These are phyloP conservation scores for Cyclophora albipunctata DNA, from an alignment of 2,888 invertebrate species.

Conservation along the genomic window DNA sequence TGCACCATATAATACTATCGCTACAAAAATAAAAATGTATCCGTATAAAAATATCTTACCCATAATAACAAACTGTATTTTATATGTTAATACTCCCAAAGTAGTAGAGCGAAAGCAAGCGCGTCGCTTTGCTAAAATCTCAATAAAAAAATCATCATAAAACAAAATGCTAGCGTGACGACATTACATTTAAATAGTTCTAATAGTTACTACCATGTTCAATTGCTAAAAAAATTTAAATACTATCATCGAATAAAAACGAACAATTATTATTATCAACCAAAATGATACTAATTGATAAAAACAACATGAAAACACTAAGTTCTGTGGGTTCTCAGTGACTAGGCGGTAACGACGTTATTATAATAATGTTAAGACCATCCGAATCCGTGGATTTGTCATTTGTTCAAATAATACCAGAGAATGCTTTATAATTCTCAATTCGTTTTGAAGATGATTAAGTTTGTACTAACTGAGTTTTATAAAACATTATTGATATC, in stretches of 20 bases:
- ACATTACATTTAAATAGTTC: conserved; percentile 60
- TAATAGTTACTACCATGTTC: conserved; percentile 70
- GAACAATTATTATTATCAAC: conserved; percentile 62
- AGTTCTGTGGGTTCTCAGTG: conserved; percentile 69
- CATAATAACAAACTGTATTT: conserved; percentile 69
- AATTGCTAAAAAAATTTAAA: conserved; percentile 47
- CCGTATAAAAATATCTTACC: conserved; percentile 71
- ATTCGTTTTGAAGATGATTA: conserved; percentile 36
- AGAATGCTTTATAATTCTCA: conserved; percentile 65
- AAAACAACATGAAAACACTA: conserved; percentile 56
- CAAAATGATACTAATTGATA: conserved; percentile 61
- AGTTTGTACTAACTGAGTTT: conserved; percentile 42
- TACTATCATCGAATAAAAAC: conserved; percentile 66
- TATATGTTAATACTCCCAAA: conserved; percentile 67
- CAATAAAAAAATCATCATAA: conserved; percentile 43
- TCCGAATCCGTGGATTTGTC: conserved; percentile 31
- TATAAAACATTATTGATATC: conserved; percentile 57
- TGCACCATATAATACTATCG: conserved; percentile 69
- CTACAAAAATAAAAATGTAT: conserved; percentile 70
- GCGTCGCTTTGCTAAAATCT: conserved; percentile 45
- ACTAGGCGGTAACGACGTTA: conserved; percentile 70
- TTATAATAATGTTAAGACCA: conserved; percentile 39
- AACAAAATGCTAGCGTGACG: conserved; percentile 68
- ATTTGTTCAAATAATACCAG: conserved; percentile 24
- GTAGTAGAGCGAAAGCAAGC: conserved; percentile 33